Conservation (phyloP, 2,888 invertebrate species). For the Lasioglossum marginatum region DNA sequence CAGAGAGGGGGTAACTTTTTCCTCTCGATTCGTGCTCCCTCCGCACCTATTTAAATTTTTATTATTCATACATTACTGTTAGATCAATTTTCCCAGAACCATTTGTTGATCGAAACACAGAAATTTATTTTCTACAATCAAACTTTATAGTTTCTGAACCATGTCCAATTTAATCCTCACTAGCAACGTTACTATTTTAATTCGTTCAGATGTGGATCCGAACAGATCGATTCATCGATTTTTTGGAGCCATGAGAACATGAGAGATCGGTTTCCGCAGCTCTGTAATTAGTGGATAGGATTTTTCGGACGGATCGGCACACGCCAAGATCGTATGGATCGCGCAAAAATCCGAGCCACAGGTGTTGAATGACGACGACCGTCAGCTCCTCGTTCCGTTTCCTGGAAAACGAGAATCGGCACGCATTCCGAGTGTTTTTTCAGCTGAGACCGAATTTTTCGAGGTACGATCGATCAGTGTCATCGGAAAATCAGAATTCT, state of each 20-base stretch:
- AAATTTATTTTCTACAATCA: too few relatives aligned
- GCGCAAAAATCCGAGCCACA: not conserved
- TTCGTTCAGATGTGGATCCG: not conserved
- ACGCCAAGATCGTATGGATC: not conserved
- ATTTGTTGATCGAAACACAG: too few relatives aligned
- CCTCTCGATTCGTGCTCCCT: too few relatives aligned
- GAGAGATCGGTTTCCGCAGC: not conserved
- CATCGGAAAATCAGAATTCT: not conserved
- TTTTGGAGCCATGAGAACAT: not conserved
- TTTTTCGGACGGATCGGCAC: not conserved
- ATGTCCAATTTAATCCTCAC: not conserved
- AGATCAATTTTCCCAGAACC: too few relatives aligned
- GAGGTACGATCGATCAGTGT: not conserved
- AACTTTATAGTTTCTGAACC: too few relatives aligned
- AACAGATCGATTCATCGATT: not conserved
- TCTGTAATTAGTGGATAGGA: not conserved
- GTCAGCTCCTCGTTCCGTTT: constrained; percentile 21
- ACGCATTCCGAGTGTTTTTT: not conserved
- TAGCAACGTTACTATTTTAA: not conserved
- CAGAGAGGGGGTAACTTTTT: too few relatives aligned
- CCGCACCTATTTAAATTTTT: too few relatives aligned
- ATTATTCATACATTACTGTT: too few relatives aligned
- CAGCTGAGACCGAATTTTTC: not conserved
- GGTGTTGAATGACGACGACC: constrained; percentile 26
- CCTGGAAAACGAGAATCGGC: constrained; percentile 15